These are phyloP conservation scores for Grus americana DNA, from an alignment of 2,113 vertebrate genomes.

Conservation along the genomic window DNA sequence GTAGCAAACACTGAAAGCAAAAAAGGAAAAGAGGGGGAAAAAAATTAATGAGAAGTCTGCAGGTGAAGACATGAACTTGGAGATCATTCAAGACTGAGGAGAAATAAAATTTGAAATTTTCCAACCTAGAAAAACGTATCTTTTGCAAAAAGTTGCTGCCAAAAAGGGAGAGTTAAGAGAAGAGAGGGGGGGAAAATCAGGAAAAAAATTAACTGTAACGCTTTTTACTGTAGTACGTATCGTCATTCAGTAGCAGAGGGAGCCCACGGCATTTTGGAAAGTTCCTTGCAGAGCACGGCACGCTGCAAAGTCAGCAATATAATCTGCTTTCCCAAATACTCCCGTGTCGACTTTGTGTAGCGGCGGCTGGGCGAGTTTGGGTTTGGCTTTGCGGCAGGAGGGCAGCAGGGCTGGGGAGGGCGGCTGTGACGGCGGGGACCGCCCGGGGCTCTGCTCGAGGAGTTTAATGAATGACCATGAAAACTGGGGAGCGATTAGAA, in stretches of 20 bases:
- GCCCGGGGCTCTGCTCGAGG: not conserved
- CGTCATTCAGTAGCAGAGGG: not conserved
- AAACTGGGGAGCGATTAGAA: not conserved
- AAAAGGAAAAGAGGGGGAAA: fast-evolving
- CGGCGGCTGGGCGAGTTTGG: not conserved
- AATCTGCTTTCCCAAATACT: not conserved
- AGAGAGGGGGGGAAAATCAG: not conserved
- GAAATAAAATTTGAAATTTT: not conserved
- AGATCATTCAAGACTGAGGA: not conserved
- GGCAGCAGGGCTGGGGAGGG: not conserved
- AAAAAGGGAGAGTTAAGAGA: not conserved
- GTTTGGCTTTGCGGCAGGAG: not conserved
- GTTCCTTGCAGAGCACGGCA: not conserved
- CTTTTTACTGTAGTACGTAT: not conserved
- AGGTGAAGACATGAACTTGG: not conserved
- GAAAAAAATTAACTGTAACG: not conserved
- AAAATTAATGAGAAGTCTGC: not conserved
- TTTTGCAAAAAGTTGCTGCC: not conserved
- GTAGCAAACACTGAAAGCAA: not conserved
- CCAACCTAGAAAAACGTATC: not conserved
- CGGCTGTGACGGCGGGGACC: fast-evolving
- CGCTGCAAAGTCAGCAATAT: not conserved
- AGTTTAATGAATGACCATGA: not conserved
- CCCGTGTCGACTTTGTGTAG: too few relatives aligned
- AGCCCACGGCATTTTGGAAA: not conserved